These are phyloP conservation scores for Gymnocheta viridis DNA, from an alignment of 2,888 invertebrate genomes.

Conservation along the genomic window DNA sequence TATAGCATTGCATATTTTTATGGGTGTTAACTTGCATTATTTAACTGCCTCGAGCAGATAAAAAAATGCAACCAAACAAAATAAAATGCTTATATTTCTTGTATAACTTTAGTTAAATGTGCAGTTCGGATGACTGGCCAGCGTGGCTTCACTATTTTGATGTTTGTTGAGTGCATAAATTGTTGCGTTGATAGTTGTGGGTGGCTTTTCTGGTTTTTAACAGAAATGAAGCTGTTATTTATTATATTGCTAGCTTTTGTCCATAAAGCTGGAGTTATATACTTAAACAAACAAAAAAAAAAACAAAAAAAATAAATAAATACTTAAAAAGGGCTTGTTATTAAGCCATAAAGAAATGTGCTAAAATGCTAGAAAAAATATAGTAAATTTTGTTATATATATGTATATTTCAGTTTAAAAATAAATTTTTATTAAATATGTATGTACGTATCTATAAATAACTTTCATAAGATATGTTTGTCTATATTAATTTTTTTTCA, in stretches of 20 bases:
- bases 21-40: constrained; percentile 65
- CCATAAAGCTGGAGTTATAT: constrained; percentile 21
- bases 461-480: too few relatives aligned
- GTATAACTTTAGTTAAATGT: constrained; percentile 14
- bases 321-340: constrained; percentile 25
- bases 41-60: constrained; percentile 60
- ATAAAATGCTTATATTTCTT: constrained; percentile 20
- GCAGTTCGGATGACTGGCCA: constrained; percentile 34
- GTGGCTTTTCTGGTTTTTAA: constrained; percentile 33
- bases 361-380: background rate
- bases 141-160: constrained; percentile 23
- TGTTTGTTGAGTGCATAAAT: constrained; percentile 56
- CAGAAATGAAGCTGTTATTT: constrained; percentile 54
- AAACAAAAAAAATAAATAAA: background rate
- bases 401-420: background rate
- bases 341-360: background rate
- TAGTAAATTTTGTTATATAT: too few relatives aligned
- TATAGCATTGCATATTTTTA: constrained; percentile 52
- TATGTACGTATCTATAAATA: too few relatives aligned
- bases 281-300: background rate
- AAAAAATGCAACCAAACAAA: constrained; percentile 33
- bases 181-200: constrained; percentile 60
- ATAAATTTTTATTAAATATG: background rate
- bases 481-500: background rate
- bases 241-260: constrained; percentile 37